Base-by-base conservation (phyloP, 2,888 invertebrate genomes). In the Ophonus ardosiacus region DNA sequence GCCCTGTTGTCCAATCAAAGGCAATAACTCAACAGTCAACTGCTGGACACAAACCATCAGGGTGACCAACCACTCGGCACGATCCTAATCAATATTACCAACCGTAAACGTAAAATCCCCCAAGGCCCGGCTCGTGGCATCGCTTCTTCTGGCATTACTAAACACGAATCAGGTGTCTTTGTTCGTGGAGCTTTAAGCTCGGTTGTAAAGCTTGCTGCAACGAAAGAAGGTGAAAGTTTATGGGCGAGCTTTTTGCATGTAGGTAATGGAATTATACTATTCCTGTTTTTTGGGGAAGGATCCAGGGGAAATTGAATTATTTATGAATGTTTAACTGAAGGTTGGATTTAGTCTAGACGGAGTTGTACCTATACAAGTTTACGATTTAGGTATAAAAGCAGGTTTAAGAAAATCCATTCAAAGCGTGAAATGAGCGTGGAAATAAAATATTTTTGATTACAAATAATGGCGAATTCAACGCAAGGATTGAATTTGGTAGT, bases 71-170 rank as follows among this genome's bases (percentile, higher is more conserved):
- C 56, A 65, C 65, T 43, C 40, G n/a, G 68, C 81, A 81, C 81
- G 65, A 65, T 65, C 63, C 63, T 65, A 81, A 81, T 81, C 81
- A 81, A 81, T 81, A 81, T 81, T 81, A 65, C 81, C 81, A 81
- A 81, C 68, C 81, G 79, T 79, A 68, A 68, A 38, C 68, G 68
- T 68, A 15, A 68, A 68, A 68, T 68, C 68, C 68, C 68, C 38
- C 68, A 5, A 68, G 38, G n/a, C 68, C 24, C 15, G 7, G 31
- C 38, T n/a, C 7, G 15, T 38, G 10, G 18, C 5, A 59, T 68
- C 68, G 68, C 68, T n/a, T 24, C 21, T 24, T 17, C 59, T 2
- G 15, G 59, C 59, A 59, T 59, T 18, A 17, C 59, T 59, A 59
- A 59, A 59, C 59, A 59, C 68, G 13, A 38, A 13, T 24, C 68